Base-by-base conservation (phyloP, 2,113 vertebrate genomes). In the Athene noctua region DNA sequence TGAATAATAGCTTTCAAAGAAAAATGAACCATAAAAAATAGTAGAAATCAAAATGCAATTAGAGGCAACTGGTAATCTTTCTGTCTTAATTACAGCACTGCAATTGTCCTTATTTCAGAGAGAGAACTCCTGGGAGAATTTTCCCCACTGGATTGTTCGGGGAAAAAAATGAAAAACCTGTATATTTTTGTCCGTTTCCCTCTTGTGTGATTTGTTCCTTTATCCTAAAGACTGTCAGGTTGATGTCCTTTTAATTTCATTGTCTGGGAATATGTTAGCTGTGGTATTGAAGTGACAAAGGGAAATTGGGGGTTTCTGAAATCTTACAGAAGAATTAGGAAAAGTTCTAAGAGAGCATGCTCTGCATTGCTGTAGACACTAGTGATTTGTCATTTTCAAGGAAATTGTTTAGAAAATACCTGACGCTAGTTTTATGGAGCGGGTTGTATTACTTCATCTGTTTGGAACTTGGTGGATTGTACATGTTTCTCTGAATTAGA, bases 11-110 rank as follows among this genome's bases (percentile, higher is more conserved):
- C 52, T 83, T 94, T 78, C 78, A 83, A 92, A 94, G 32, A 82
- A 97, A 94, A 90, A 92, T 67, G 32, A 95, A 63, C 40, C 79
- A 91, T 89, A 73, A 94, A 91, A 90, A 81, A 84, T 27, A 84
- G 65, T 59, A 86, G 75, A 95, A 94, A 89, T 84, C 47, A 81
- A 89, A 93, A 87, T 85, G 54, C 68, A 92, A 85, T 89, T 92
- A 90, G 66, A 92, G 14, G 49, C 68, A 94, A 36, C 30, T 49
- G 26, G 54, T n/a, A 84, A 88, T 85, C 25, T 75, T 57, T 72
- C 73, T 87, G 70, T 71, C 88, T 63, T 89, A 90, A 91, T 92
- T 87, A 77, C 54, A 73, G 40, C 32, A 84, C 14, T 87, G 65
- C 27, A 66, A 66, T 82, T 91, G 54, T 62, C 51, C 52, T 84